Evolutionary conservation across 2,888 invertebrate genomes (phyloP).

Genomic region (Cephus nigrinus): DNA sequence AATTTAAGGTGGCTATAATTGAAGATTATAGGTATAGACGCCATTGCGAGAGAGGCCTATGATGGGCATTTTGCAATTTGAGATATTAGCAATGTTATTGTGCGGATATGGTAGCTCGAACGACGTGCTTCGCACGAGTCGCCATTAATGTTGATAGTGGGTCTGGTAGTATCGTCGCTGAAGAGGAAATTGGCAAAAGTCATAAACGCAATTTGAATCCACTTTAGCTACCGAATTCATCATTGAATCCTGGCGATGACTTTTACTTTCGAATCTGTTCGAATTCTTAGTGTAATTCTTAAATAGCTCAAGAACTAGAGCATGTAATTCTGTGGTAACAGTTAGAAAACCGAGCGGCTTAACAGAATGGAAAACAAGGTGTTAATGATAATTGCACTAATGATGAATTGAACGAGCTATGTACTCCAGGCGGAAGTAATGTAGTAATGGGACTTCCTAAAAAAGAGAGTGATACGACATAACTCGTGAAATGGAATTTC

Average conservation of each 20-base stretch:
- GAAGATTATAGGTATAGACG: conserved; percentile 9
- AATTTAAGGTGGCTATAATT: conserved; percentile 41
- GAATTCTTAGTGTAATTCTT: not conserved
- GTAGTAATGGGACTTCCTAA: not conserved
- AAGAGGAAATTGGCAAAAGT: not conserved
- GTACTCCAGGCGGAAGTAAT: not conserved
- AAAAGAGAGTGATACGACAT: not conserved
- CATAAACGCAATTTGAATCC: not conserved
- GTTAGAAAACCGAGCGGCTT: not conserved
- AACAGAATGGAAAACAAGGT: conserved; percentile 13
- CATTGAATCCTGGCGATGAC: not conserved
- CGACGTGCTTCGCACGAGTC: no score
- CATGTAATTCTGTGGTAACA: conserved; percentile 25
- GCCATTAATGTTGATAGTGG: no score
- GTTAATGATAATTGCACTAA: conserved; percentile 19
- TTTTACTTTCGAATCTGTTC: conserved; percentile 4
- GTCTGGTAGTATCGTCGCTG: not conserved
- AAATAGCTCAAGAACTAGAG: conserved; percentile 22
- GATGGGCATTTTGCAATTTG: conserved; percentile 22
- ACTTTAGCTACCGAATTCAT: not conserved
- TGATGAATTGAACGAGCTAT: not conserved
- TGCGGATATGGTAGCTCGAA: no score
- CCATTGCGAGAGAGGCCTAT: conserved; percentile 31
- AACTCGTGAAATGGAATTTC: not conserved
- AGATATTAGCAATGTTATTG: no score